Evolutionary conservation across 1,140 invertebrate genomes (phyloP), one percentile per base, ranked within the genome.

Genomic region (Acromyrmex echinatior): DNA sequence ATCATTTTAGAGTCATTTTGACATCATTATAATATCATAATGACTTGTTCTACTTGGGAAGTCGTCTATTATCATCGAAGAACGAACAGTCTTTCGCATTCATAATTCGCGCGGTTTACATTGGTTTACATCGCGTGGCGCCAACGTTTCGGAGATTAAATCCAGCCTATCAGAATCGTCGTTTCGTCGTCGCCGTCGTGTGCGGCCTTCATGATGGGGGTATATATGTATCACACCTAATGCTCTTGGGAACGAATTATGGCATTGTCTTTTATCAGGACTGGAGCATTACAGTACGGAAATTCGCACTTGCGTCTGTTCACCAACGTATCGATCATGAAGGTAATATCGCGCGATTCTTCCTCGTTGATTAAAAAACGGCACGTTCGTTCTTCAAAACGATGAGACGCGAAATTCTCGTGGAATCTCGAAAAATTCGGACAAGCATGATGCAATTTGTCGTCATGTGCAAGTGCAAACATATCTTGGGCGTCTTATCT

Each of bases 241-340:
- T 87, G 87, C 63, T 80, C 87, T 91, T 87, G 88, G 56, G 89
- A 92, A 88, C 91, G 91, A 92, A 94, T 93, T 92, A 94, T 94
- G 94, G 94, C 93, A 93, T 95, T 94, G 92, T 93, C 91, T 94
- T 92, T 94, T 93, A 93, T 94, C 90, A 93, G 92, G 87, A 74
- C 84, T 63, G 91, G 84, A 89, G 86, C 84, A 86, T 62, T 91
- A 63, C 92, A 88, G 78, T 87, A 92, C 90, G 91, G 88, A 91
- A 91, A 91, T 93, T 93, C 88, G 76, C 92, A 92, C 74, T 92
- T 94, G 88, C 93, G 94, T 91, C 93, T 88, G 74, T 92, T 92
- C 76, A 87, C 87, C 74, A 92, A 74, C 88, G 88, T 91, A 86
- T 88, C 93, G 79, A 93, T 88, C 82, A 95, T 95, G 94, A 95